Conservation (phyloP, 2,888 invertebrate genomes). For the Volucella zonaria region DNA sequence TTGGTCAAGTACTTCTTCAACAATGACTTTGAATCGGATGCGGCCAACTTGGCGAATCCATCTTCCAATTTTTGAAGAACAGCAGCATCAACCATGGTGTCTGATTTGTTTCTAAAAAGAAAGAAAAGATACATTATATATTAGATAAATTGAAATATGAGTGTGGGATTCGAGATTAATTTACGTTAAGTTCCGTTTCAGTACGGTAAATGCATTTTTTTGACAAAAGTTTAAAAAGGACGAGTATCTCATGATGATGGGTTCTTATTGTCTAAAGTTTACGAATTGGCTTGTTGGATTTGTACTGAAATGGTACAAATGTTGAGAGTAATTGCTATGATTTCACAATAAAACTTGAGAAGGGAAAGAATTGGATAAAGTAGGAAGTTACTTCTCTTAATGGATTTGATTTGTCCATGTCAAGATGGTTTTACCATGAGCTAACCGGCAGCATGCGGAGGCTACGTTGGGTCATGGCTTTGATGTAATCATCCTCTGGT, state of each 20-base stretch:
- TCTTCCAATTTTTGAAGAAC: slow-evolving; percentile 95
- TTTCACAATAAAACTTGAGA: background rate
- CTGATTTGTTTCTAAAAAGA: slow-evolving; percentile 87
- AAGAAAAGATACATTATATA: slow-evolving; percentile 67
- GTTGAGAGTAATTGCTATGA: background rate
- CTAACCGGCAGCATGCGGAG: no score
- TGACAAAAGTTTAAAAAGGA: slow-evolving; percentile 46
- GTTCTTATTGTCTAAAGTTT: slow-evolving; percentile 4
- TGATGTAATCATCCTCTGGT: no score
- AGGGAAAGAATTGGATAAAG: no score
- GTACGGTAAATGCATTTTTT: slow-evolving; percentile 23
- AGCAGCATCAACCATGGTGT: slow-evolving; percentile 95
- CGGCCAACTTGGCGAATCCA: slow-evolving; percentile 93
- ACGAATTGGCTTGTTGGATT: background rate
- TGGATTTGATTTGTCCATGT: no score
- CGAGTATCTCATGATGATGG: slow-evolving; percentile 28
- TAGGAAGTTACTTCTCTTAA: no score
- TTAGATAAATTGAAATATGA: background rate
- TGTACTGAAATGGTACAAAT: slow-evolving; percentile 39
- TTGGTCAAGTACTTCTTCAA: slow-evolving; percentile 97
- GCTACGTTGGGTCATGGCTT: no score
- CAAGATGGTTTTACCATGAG: no score
- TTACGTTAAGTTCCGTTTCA: slow-evolving; percentile 58
- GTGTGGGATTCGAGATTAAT: background rate
- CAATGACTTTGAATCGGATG: slow-evolving; percentile 96